These are phyloP conservation scores for Chelonia mydas DNA, from an alignment of 2,797 vertebrate species.

Conservation along the genomic window DNA sequence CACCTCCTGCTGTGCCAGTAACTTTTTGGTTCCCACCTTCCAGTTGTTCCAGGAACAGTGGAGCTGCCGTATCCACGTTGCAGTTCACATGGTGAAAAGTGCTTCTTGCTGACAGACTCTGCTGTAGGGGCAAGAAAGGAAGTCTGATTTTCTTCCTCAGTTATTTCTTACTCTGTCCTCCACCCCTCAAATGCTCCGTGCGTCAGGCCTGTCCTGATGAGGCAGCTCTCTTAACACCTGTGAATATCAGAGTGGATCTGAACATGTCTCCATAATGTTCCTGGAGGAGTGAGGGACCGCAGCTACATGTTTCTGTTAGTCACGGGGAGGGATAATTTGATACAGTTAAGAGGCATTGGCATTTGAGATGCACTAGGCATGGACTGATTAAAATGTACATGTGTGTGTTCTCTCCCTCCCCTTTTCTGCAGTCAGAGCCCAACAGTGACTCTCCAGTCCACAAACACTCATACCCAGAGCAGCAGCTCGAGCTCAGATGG, in stretches of 20 bases:
- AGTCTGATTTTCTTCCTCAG: background rate
- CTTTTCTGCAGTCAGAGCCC: conserved; percentile 90
- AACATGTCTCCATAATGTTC: background rate
- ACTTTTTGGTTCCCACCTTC: conserved; percentile 54
- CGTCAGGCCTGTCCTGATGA: background rate
- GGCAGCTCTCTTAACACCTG: background rate
- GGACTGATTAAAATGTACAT: background rate
- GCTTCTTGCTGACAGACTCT: conserved; percentile 28
- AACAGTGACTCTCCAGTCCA: conserved; percentile 95
- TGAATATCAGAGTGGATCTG: background rate
- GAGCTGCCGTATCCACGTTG: conserved; percentile 30
- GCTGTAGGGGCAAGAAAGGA: conserved; percentile 26
- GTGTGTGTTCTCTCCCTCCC: background rate
- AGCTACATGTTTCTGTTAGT: background rate
- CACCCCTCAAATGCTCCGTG: background rate
- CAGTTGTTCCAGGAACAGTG: conserved; percentile 57
- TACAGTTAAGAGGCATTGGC: background rate
- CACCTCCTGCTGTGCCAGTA: background rate
- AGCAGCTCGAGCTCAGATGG: conserved; percentile 97
- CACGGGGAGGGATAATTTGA: background rate
- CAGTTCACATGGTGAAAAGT: conserved; percentile 16
- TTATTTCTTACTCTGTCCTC: background rate
- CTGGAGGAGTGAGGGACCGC: background rate
- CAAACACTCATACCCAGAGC: conserved; percentile 96
- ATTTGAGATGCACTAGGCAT: background rate